phyloP scores from a whole-genome alignment of 2,888 invertebrate species.

The Serripes groenlandicus region DNA sequence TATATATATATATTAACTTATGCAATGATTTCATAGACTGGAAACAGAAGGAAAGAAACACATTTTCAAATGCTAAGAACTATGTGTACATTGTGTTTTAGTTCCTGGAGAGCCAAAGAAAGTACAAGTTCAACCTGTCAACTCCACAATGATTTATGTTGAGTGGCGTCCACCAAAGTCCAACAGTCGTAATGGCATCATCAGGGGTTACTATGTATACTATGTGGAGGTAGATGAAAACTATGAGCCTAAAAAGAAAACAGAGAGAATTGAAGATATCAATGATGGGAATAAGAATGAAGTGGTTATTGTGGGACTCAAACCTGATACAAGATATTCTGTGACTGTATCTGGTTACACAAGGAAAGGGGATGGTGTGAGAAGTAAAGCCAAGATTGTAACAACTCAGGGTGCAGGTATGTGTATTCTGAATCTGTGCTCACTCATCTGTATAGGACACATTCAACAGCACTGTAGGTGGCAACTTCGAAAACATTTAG shows the following conservation, averaged over 20 bases:
- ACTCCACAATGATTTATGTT: conserved; percentile 98
- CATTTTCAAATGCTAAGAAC: too few relatives aligned
- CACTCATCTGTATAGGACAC: too few relatives aligned
- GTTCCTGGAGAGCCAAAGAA: conserved; percentile 99
- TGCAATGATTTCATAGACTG: too few relatives aligned
- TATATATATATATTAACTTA: too few relatives aligned
- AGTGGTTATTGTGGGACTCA: conserved; percentile 94
- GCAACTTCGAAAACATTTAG: too few relatives aligned
- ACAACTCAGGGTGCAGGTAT: conserved; percentile 89
- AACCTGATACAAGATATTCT: conserved; percentile 97
- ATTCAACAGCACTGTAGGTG: too few relatives aligned
- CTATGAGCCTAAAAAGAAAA: conserved; percentile 69
- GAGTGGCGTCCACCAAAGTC: conserved; percentile 97
- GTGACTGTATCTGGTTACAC: conserved; percentile 97
- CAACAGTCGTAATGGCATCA: conserved; percentile 97
- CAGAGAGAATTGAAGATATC: conserved; percentile 91
- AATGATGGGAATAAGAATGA: conserved; percentile 92
- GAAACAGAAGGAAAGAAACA: too few relatives aligned
- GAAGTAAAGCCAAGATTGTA: conserved; percentile 94
- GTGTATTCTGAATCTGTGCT: too few relatives aligned
- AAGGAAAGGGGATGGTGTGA: conserved; percentile 97
- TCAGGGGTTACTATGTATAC: conserved; percentile 96
- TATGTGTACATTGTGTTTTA: conserved; percentile 88
- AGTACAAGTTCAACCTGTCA: conserved; percentile 94
- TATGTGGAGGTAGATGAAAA: conserved; percentile 76